Evolutionary conservation across 2,888 invertebrate species (phyloP).

Genomic region (Sepiola atlantica): DNA sequence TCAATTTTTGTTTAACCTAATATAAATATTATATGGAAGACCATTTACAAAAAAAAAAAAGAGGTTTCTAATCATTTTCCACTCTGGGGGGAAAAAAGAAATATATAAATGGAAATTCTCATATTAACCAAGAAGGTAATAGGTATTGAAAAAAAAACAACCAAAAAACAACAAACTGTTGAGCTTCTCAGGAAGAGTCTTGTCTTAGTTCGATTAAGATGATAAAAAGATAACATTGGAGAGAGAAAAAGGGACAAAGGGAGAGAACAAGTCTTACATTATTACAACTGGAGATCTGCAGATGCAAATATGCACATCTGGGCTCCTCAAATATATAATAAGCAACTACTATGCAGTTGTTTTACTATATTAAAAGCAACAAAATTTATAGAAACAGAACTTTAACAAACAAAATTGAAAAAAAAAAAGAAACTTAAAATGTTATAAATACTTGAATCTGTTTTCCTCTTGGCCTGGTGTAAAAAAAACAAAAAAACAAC

Average conservation of each 20-base stretch:
- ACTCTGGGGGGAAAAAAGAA: not conserved
- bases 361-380: not conserved
- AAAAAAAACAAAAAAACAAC: not conserved
- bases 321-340: not conserved
- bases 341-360: constrained; percentile 22
- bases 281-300: not conserved
- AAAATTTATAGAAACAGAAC: not conserved
- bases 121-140: not conserved
- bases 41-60: not conserved
- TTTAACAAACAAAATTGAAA: no score
- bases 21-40: not conserved
- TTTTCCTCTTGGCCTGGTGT: not conserved
- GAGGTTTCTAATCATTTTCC: not conserved
- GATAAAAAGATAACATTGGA: not conserved
- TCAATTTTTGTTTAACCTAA: not conserved
- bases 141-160: not conserved
- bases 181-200: not conserved
- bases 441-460: not conserved
- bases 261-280: not conserved
- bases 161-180: no score
- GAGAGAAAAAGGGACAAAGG: not conserved
- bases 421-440: not conserved
- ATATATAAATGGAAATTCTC: not conserved
- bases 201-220: not conserved
- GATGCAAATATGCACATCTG: not conserved